These are phyloP conservation scores for Sinocyclocheilus rhinocerous DNA, from an alignment of 2,113 vertebrate species.

Conservation along the genomic window DNA sequence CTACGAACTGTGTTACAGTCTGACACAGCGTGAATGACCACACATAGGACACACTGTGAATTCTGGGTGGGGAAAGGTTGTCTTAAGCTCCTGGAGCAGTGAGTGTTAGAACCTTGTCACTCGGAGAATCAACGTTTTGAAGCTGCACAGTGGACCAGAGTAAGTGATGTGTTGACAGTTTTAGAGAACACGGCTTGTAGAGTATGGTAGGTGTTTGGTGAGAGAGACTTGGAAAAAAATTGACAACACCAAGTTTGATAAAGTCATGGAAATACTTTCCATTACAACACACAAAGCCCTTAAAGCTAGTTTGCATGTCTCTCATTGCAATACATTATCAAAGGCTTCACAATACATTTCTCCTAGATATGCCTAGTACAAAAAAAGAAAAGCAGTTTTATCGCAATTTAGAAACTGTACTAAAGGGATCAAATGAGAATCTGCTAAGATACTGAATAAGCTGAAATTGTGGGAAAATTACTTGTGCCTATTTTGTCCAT, in stretches of 20 bases:
- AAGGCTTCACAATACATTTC: background rate
- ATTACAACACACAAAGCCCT: background rate
- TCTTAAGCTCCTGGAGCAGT: conserved; percentile 39
- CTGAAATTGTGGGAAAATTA: background rate
- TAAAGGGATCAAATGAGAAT: background rate
- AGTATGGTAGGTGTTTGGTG: background rate
- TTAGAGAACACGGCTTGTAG: background rate
- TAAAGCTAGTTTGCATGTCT: background rate
- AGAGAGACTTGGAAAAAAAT: background rate
- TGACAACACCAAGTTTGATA: background rate
- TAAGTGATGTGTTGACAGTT: background rate
- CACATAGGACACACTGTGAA: conserved; percentile 55
- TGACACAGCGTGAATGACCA: conserved; percentile 47
- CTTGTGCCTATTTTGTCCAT: background rate
- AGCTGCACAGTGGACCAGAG: background rate
- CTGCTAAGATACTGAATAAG: background rate
- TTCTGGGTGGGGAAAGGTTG: conserved; percentile 49
- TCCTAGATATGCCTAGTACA: background rate
- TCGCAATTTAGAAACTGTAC: background rate
- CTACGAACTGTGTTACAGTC: too few species aligned
- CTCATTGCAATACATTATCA: background rate
- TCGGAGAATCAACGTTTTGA: background rate
- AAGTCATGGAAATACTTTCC: background rate
- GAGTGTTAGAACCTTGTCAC: conserved; percentile 25
- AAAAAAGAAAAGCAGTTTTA: background rate